Evolutionary conservation across 2,888 invertebrate genomes (phyloP).

Genomic region (Oscheius sp.): DNA sequence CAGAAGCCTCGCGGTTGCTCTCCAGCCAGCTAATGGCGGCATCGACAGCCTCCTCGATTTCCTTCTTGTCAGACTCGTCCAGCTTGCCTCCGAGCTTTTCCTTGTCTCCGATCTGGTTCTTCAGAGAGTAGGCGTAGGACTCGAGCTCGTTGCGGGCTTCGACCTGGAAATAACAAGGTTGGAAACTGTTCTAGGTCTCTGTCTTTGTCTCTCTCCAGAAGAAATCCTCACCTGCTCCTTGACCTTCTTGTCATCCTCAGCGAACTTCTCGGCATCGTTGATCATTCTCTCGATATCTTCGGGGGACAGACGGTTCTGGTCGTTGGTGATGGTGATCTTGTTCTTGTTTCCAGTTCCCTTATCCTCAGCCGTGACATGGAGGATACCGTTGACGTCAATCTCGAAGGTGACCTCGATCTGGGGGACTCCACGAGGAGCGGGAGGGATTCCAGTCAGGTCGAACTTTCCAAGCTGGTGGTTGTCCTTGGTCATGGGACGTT

Average conservation of each 20-base stretch:
- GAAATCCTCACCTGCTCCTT: slow-evolving; percentile 52
- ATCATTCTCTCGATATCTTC: slow-evolving; percentile 99
- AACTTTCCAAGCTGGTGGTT: slow-evolving; percentile 98
- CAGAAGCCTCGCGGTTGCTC: slow-evolving; percentile 81
- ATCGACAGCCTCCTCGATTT: slow-evolving; percentile 93
- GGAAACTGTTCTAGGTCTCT: slow-evolving; percentile 8
- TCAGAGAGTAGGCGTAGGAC: slow-evolving; percentile 94
- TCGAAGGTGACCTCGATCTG: slow-evolving; percentile 75
- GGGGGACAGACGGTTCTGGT: slow-evolving; percentile 85
- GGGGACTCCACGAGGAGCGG: slow-evolving; percentile 76
- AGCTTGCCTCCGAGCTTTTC: slow-evolving; percentile 91
- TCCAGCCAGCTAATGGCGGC: slow-evolving; percentile 98
- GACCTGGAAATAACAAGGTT: slow-evolving; percentile 74
- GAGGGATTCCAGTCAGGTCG: slow-evolving; percentile 80
- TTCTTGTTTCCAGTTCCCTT: slow-evolving; percentile 98
- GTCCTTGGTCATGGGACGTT: slow-evolving; percentile 99
- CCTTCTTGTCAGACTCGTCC: slow-evolving; percentile 89
- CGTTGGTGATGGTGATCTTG: slow-evolving; percentile 98
- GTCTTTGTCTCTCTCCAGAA: neutral
- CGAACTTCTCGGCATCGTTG: slow-evolving; percentile 97
- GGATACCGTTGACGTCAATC: slow-evolving; percentile 77
- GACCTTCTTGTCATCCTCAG: slow-evolving; percentile 96
- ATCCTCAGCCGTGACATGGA: slow-evolving; percentile 91
- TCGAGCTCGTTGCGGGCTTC: slow-evolving; percentile 97
- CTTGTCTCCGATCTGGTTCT: slow-evolving; percentile 90